These are phyloP conservation scores for Phrynosoma platyrhinos DNA, from an alignment of 2,113 vertebrate genomes.

Conservation along the genomic window DNA sequence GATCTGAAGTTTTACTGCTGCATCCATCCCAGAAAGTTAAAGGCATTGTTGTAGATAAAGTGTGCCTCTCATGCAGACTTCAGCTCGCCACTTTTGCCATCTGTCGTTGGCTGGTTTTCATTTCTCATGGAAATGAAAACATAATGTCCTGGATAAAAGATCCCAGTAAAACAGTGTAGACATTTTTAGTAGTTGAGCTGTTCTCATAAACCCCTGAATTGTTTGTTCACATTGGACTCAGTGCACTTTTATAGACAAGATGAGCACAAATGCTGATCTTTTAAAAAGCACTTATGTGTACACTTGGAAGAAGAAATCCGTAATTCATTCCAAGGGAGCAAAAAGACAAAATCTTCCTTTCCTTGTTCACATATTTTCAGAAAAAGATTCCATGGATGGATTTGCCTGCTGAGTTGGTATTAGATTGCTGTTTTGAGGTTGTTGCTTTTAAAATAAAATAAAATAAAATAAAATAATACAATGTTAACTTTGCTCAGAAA, in stretches of 20 bases:
- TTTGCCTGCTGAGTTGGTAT: slow-evolving; percentile 18
- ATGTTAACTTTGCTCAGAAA: slow-evolving; percentile 5
- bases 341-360: not conserved
- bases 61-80: slow-evolving; percentile 19
- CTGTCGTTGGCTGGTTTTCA: not conserved
- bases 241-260: slow-evolving; percentile 37
- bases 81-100: not conserved
- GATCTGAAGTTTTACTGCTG: not conserved
- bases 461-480: not conserved
- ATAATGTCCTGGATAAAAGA: slow-evolving; percentile 29
- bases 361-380: not conserved
- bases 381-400: not conserved
- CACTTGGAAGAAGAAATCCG: slow-evolving; percentile 28
- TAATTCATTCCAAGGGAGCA: not conserved
- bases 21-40: slow-evolving; percentile 18
- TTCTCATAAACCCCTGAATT: slow-evolving; percentile 1
- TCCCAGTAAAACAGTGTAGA: slow-evolving; percentile 17
- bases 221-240: slow-evolving; percentile 29
- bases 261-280: slow-evolving; percentile 23
- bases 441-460: not conserved
- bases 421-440: slow-evolving; percentile 6
- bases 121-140: slow-evolving; percentile 41
- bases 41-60: slow-evolving; percentile 12
- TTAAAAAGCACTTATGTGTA: slow-evolving; percentile 7
- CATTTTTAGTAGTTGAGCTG: slow-evolving; percentile 22